Conservation (phyloP, 1,140 invertebrate species). For the Drosophila nigrodunni region DNA sequence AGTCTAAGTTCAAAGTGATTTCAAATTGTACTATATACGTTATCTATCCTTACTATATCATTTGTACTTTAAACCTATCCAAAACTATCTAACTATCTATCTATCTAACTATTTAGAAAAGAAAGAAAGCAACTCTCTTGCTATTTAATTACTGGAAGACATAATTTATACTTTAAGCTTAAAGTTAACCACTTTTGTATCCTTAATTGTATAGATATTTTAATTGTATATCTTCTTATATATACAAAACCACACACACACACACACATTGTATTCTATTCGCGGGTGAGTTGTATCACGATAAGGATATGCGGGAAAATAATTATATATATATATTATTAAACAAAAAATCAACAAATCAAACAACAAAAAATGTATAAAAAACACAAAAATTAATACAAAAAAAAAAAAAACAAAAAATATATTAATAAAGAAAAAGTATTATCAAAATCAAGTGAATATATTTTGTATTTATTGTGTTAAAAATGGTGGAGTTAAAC, state of each 20-base stretch:
- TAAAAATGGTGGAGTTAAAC: no score
- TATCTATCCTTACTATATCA: constrained; percentile 45
- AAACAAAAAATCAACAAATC: constrained; percentile 52
- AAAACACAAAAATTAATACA: constrained; percentile 54
- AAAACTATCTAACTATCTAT: constrained; percentile 21
- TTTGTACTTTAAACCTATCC: constrained; percentile 57
- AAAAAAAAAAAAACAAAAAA: constrained; percentile 59
- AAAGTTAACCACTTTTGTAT: constrained; percentile 73
- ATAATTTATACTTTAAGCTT: constrained; percentile 66
- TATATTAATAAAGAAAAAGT: constrained; percentile 81
- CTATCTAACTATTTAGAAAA: constrained; percentile 34
- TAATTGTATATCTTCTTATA: constrained; percentile 67
- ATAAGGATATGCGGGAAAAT: constrained; percentile 74
- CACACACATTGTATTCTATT: constrained; percentile 61
- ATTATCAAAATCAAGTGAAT: constrained; percentile 60
- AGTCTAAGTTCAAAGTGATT: constrained; percentile 66
- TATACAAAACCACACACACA: constrained; percentile 47
- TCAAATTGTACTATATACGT: constrained; percentile 72
- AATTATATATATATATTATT: constrained; percentile 62
- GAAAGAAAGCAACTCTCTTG: constrained; percentile 38
- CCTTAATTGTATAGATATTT: constrained; percentile 75
- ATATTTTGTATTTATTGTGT: constrained; percentile 6
- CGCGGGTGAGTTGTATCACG: constrained; percentile 74
- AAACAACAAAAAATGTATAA: constrained; percentile 69
- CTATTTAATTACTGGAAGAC: constrained; percentile 65